Evolutionary conservation across 2,888 invertebrate species (phyloP).

Genomic region (Drosophila helvetica): DNA sequence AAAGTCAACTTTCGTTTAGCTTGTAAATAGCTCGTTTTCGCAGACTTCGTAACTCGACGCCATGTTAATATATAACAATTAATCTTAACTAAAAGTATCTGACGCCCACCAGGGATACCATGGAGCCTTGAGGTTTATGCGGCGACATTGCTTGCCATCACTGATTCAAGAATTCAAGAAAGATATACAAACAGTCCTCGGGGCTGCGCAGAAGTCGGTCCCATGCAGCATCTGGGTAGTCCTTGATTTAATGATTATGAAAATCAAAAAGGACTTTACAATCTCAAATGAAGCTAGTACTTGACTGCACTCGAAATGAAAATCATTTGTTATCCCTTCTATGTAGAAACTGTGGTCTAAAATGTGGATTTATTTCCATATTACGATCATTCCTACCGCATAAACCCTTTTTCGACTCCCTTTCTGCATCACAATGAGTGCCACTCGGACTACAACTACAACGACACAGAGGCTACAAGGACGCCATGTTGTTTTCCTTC

Average conservation of each 20-base stretch:
- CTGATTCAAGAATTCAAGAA: no score
- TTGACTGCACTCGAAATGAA: not conserved
- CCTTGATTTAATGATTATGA: no score
- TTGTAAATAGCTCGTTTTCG: slow-evolving; percentile 81
- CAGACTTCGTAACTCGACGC: slow-evolving; percentile 81
- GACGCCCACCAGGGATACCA: slow-evolving; percentile 54
- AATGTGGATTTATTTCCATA: no score
- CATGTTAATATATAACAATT: slow-evolving; percentile 82
- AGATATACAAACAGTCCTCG: no score
- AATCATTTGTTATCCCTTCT: not conserved
- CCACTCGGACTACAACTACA: slow-evolving; percentile 51
- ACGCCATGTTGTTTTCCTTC: slow-evolving; percentile 78
- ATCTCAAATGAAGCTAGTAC: no score
- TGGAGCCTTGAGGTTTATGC: slow-evolving; percentile 25
- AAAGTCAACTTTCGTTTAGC: slow-evolving; percentile 82
- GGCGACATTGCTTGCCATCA: not conserved
- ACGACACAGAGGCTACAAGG: slow-evolving; percentile 38
- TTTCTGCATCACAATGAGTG: slow-evolving; percentile 71
- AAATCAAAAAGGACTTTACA: no score
- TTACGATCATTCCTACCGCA: slow-evolving; percentile 4
- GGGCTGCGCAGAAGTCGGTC: no score
- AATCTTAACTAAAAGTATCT: slow-evolving; percentile 81
- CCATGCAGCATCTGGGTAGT: no score
- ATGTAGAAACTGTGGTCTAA: no score
- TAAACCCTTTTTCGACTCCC: slow-evolving; percentile 27